phyloP scores from a whole-genome alignment of 2,113 vertebrate species.

The Excalfactoria chinensis region DNA sequence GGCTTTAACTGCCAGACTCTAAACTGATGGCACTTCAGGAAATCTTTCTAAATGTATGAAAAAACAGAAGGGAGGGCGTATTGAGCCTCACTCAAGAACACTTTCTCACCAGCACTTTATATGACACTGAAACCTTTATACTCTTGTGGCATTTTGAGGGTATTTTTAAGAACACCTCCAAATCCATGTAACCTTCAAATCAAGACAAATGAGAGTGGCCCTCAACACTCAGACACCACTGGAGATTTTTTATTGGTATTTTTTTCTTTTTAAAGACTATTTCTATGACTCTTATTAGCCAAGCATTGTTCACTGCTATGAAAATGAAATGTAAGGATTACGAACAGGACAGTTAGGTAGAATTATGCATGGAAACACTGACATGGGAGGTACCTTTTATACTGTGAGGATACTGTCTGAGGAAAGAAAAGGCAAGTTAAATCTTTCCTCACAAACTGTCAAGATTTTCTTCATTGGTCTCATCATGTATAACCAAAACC shows the following conservation, averaged over 20 bases:
- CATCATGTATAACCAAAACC: background rate
- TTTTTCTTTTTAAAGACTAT: background rate
- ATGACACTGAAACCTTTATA: background rate
- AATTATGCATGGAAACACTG: constrained; percentile 24
- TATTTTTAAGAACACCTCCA: background rate
- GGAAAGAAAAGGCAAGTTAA: background rate
- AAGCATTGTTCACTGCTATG: background rate
- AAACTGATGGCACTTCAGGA: background rate
- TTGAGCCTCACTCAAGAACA: background rate
- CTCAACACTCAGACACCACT: background rate
- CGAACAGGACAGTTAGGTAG: constrained; percentile 12
- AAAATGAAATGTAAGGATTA: constrained; percentile 5
- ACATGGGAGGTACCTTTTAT: constrained; percentile 6
- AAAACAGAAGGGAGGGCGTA: background rate
- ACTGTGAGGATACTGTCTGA: background rate
- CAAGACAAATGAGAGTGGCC: background rate
- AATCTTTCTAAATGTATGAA: background rate
- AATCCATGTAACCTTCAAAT: background rate
- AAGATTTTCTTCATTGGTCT: background rate
- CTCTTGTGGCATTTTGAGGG: background rate
- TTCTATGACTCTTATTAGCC: background rate
- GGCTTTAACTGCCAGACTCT: constrained; percentile 4
- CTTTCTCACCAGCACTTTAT: background rate
- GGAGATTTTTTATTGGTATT: background rate
- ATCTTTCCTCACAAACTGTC: background rate